These are phyloP conservation scores for Stenichneumon culpator DNA, from an alignment of 2,888 invertebrate genomes.

Conservation along the genomic window DNA sequence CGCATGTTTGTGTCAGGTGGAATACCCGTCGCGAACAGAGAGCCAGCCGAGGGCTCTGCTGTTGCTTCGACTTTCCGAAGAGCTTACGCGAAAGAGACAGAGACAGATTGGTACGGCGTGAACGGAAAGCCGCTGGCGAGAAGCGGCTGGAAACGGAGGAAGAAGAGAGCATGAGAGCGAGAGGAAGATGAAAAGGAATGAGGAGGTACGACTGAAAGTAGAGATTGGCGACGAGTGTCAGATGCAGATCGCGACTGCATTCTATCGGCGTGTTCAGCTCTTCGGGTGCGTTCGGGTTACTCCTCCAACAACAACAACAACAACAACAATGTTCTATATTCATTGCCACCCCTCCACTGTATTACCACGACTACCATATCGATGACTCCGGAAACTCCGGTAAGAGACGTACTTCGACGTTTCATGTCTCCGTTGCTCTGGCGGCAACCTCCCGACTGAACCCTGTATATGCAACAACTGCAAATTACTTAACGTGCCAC, in stretches of 20 bases:
- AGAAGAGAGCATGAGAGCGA: slow-evolving; percentile 58
- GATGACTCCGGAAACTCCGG: slow-evolving; percentile 35
- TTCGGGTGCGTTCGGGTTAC: slow-evolving; percentile 59
- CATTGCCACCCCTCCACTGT: slow-evolving; percentile 8
- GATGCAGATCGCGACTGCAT: slow-evolving; percentile 70
- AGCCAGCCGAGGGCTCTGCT: slow-evolving; percentile 53
- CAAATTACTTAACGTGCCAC: slow-evolving; percentile 57
- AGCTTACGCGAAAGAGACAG: slow-evolving; percentile 41
- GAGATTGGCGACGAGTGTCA: slow-evolving; percentile 75
- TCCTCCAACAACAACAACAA: slow-evolving; percentile 44
- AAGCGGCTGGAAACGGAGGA: slow-evolving; percentile 65
- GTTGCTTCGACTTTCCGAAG: slow-evolving; percentile 62
- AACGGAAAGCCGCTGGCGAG: slow-evolving; percentile 53
- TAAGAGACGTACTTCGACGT: slow-evolving; percentile 58
- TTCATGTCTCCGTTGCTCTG: slow-evolving; percentile 8
- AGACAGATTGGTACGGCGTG: slow-evolving; percentile 29
- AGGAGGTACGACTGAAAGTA: slow-evolving; percentile 67
- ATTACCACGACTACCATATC: not conserved
- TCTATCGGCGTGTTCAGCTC: slow-evolving; percentile 50
- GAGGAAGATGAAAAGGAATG: slow-evolving; percentile 65
- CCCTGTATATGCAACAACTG: slow-evolving; percentile 44
- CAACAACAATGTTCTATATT: slow-evolving; percentile 33
- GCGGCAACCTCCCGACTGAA: slow-evolving; percentile 15
- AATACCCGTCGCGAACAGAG: slow-evolving; percentile 68
- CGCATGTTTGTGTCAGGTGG: slow-evolving; percentile 67